Evolutionary conservation across 2,888 invertebrate genomes (phyloP).

Genomic region (Papilio protenor): DNA sequence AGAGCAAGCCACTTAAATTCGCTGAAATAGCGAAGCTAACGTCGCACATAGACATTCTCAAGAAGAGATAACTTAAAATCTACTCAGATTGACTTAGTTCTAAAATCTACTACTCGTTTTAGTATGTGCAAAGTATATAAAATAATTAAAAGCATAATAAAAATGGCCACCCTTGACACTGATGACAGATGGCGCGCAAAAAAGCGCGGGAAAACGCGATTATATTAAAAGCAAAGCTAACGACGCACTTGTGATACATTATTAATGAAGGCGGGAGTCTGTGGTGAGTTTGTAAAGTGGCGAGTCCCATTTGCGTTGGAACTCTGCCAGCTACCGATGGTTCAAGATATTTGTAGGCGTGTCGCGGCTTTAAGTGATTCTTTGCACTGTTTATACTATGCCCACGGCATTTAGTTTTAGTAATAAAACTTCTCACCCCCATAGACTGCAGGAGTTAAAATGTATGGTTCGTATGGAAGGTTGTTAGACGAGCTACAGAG

Average conservation of each 20-base stretch:
- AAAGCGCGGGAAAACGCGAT: slow-evolving; percentile 36
- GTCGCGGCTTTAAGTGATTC: slow-evolving; percentile 35
- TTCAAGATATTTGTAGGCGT: slow-evolving; percentile 50
- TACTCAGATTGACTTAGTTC: no score
- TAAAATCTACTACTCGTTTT: neutral
- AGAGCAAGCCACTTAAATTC: neutral
- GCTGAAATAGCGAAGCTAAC: no score
- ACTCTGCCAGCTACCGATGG: slow-evolving; percentile 63
- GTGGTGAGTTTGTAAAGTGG: slow-evolving; percentile 58
- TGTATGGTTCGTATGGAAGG: neutral
- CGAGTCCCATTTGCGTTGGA: slow-evolving; percentile 75
- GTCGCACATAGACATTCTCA: no score
- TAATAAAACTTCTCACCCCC: no score
- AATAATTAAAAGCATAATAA: neutral
- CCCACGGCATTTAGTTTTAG: neutral
- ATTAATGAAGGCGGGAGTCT: slow-evolving; percentile 67
- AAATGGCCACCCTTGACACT: slow-evolving; percentile 22
- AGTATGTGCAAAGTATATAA: neutral
- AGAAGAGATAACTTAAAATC: no score
- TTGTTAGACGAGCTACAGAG: no score
- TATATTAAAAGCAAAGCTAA: slow-evolving; percentile 40
- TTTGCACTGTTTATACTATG: slow-evolving; percentile 33
- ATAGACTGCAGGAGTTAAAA: neutral
- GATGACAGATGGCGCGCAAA: slow-evolving; percentile 36
- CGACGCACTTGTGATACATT: slow-evolving; percentile 59